Base-by-base conservation (phyloP, 2,113 vertebrate species). In the Chlamydotis undulata region DNA sequence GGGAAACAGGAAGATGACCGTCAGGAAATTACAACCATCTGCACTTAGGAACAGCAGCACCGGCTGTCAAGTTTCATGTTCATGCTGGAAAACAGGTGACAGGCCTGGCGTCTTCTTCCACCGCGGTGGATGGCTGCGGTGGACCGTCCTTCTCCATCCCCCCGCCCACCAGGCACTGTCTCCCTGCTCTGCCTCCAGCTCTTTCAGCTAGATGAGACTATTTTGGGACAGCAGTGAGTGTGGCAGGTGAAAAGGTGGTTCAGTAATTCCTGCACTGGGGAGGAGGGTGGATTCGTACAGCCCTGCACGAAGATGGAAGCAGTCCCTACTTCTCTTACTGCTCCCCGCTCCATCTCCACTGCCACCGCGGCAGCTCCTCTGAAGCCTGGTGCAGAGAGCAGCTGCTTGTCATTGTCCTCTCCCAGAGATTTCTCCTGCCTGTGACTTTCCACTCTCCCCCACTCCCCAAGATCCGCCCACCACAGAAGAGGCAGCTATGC, bases 21-120 rank as follows among this genome's bases (percentile, higher is more conserved):
- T 50, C 80, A 92, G 81, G 69, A 87, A 93, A 79, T 87, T n/a
- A 78, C 63, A 96, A 55, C 77, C 87, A 91, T 33, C 73, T 83
- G 87, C 50, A 73, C 47, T 61, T 16, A 50, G 43, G 35, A 69
- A 73, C 26, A 83, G 69, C 90, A 95, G 67, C 63, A 79, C 6
- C 0, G 0, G n/a, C 52, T 1, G 5, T 61, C 43, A 35, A 19
- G 25, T 6, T 53, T 53, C 69, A 92, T 2, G 0, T n/a, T 55
- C 21, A 26, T 39, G 33, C 85, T 69, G 59, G 5, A 64, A 61
- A 57, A 19, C 55, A 84, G 83, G 81, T 57, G 73, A 65, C n/a
- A n/a, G 0, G 1, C 35, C 31, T 5, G 3, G 84, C 6, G 65
- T 57, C 61, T 24, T 75, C 49, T 26, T n/a, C 26, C 33, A 65